Evolutionary conservation across 2,888 invertebrate species (phyloP), one percentile per base, ranked within the genome.

Genomic region (Tineola bisselliella): DNA sequence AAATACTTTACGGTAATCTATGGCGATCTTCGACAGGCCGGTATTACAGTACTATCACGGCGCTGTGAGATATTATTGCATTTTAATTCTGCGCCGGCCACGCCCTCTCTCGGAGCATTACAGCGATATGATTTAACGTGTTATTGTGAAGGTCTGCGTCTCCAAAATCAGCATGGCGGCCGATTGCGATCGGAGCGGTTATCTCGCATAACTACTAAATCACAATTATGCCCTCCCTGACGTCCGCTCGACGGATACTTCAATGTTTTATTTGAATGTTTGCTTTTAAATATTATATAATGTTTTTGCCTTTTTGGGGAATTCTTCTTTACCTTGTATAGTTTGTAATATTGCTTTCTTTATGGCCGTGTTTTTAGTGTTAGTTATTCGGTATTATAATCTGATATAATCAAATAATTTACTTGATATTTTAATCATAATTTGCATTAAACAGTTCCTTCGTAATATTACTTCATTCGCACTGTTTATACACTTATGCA

Each of bases 1-100:
- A 87, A 86, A 84, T 84, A 84, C 79, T 84, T 81, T 81, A 77
- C 76, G 80, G 81, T 84, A 82, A 86, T 86, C 82, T 67, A 13
- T 70, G 64, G 67, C 73, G 78, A 81, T 84, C 81, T 72, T 78
- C 77, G 84, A 81, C 83, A 83, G 81, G 77, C 76, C 79, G 74
- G 81, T 74, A 81, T 82, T 84, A 83, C 76, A 70, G 75, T 31
- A 58, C 58, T 54, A 54, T 54, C 75, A 70, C 72, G 73, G 70
- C 66, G 73, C 48, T 25, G 18, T 54, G 72, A 75, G 73, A 80
- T 84, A 83, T 84, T 86, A 86, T 81, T 84, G 84, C 83, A 77
- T 84, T 86, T 86, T 86, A 86, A 86, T 84, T 83, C 77, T 70
- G 74, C 70, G 67, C 70, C 67, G 69, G 75, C 71, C 83, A 80